A percentile compares a stretch with the other conserved stretches of the same genome.
Evolutionary conservation across 2,797 vertebrate species (phyloP).

Genomic region (Valencia hispanica): DNA sequence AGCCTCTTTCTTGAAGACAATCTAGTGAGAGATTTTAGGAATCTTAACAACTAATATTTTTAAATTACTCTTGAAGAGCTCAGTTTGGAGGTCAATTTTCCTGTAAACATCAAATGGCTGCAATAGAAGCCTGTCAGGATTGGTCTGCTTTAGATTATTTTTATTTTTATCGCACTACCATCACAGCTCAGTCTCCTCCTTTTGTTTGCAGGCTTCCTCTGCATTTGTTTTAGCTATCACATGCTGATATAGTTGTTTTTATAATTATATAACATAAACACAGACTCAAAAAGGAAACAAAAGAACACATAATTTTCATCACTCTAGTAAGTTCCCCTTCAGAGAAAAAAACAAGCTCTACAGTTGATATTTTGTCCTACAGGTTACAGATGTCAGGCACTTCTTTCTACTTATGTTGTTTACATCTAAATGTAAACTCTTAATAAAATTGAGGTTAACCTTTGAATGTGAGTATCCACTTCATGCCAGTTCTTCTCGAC

Average conservation of each 20-base stretch:
- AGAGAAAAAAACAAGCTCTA: constrained; percentile 8
- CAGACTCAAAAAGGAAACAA: constrained; percentile 13
- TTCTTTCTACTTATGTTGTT: constrained; percentile 38
- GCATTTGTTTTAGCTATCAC: constrained; percentile 25
- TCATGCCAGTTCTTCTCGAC: constrained; percentile 7
- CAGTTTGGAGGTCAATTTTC: constrained; percentile 8
- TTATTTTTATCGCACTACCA: constrained; percentile 12
- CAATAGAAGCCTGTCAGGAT: constrained; percentile 32
- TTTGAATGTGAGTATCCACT: constrained; percentile 34
- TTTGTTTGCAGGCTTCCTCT: constrained; percentile 40
- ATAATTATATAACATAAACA: constrained; percentile 26
- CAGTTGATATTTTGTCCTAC: constrained; percentile 24
- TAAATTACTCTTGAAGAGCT: background rate
- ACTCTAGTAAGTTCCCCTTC: constrained; percentile 1
- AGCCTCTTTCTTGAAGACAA: background rate
- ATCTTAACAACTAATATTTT: background rate
- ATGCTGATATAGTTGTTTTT: constrained; percentile 18
- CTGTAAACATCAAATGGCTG: constrained; percentile 42
- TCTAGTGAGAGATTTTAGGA: background rate
- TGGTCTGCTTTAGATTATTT: constrained; percentile 10
- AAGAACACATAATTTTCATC: no score
- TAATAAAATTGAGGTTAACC: constrained; percentile 43
- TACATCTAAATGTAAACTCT: background rate
- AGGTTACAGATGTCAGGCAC: constrained; percentile 28
- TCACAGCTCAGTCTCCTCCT: constrained; percentile 31